Evolutionary conservation across 2,113 vertebrate genomes (phyloP), one percentile per base, ranked within the genome.

Genomic region (Mustela nigripes): DNA sequence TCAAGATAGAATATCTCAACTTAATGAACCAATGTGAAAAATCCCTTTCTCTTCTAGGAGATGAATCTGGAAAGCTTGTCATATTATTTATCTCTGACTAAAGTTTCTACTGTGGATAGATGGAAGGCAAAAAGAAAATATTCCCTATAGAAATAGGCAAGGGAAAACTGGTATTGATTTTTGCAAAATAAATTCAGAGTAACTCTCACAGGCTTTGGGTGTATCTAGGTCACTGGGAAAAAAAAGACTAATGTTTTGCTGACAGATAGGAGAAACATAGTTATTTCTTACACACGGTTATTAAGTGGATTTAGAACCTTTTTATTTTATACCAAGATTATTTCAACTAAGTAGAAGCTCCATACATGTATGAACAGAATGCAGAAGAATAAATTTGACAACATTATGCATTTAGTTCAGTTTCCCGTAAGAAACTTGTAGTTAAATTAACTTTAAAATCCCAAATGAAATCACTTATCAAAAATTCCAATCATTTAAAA

Each of bases 131-230:
- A 91, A 65, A 91, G 65, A 95, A 98, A 95, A 96, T 95, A 96
- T 73, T 96, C 89, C 78, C 89, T 95, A 93, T 85, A 93, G 94
- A 96, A 96, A 96, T 50, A 93, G 45, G 36, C 71, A 95, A 83
- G 78, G 50, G 50, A 80, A 96, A 96, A 96, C 86, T 92, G 89
- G 89, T 96, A 97, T 63, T 97, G 96, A 98, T 97, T 98, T 97
- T 94, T 96, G 81, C 81, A 97, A 95, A 97, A 96, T 97, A 98
- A 97, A 97, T 98, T 97, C 95, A 92, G 58, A 96, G 89, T 86
- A 97, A 96, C 45, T 95, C 92, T 96, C 92, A 88, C 1, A 95
- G 97, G 82, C 50, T 94, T 95, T 96, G 24, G 71, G 95, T 95
- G 8, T 96, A 95, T 96, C 89, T 97, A 98, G 98, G 98, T 98